These are phyloP conservation scores for Agrilus planipennis DNA, from an alignment of 1,140 invertebrate species.

Conservation along the genomic window DNA sequence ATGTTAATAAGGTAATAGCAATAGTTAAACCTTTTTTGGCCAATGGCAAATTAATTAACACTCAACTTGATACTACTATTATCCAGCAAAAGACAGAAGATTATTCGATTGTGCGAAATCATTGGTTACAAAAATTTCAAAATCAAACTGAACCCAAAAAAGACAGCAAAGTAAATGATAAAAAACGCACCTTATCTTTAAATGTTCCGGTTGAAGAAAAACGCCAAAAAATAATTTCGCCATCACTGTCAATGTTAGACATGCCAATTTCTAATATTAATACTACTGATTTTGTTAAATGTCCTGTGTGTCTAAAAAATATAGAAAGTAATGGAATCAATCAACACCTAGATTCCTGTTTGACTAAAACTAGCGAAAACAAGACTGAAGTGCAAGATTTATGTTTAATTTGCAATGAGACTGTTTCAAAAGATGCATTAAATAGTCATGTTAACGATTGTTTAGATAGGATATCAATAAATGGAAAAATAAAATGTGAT, in stretches of 20 bases:
- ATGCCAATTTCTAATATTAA: constrained; percentile 8
- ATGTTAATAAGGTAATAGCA: neutral
- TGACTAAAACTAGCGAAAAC: constrained; percentile 21
- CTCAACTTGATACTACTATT: neutral
- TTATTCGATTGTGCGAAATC: constrained; percentile 35
- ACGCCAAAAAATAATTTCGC: constrained; percentile 9
- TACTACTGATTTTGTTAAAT: constrained; percentile 24
- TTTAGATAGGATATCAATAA: constrained; percentile 19
- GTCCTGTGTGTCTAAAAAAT: constrained; percentile 47
- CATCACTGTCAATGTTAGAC: constrained; percentile 12
- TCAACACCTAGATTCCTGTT: constrained; percentile 49
- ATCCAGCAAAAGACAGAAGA: constrained; percentile 2
- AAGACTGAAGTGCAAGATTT: constrained; percentile 14
- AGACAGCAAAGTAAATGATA: constrained; percentile 8
- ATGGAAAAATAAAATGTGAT: constrained; percentile 3
- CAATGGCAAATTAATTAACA: neutral
- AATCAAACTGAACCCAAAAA: constrained; percentile 6
- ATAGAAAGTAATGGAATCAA: constrained; percentile 36
- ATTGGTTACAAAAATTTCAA: constrained; percentile 39
- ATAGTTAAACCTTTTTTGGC: neutral
- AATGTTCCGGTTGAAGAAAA: neutral
- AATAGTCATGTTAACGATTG: constrained; percentile 35
- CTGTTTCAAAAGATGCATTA: constrained; percentile 26
- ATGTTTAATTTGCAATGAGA: constrained; percentile 28
- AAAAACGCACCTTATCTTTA: constrained; percentile 2